phyloP scores from a whole-genome alignment of 2,797 vertebrate species.

The Alectoris magna region DNA sequence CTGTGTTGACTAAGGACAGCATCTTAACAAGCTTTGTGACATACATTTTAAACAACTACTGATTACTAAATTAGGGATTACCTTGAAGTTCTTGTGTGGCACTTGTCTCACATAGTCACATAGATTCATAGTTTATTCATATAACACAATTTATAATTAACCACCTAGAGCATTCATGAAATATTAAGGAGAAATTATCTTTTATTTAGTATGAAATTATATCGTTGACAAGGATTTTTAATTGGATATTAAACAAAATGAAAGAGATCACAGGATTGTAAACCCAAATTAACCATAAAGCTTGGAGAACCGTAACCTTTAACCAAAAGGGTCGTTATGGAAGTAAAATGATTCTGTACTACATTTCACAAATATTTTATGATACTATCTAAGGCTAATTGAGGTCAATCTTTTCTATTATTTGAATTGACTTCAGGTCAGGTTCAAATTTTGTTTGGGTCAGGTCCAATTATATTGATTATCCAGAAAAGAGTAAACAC shows the following conservation, averaged over 20 bases:
- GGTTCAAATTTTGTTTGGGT: constrained; percentile 28
- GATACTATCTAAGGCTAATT: constrained; percentile 41
- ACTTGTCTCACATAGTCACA: constrained; percentile 1
- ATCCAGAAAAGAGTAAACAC: not conserved
- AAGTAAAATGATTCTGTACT: constrained; percentile 16
- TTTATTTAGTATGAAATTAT: constrained; percentile 47
- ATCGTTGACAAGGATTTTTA: constrained; percentile 33
- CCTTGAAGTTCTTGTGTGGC: not conserved
- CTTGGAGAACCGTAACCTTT: not conserved
- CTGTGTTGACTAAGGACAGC: not conserved
- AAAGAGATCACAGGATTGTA: constrained; percentile 6
- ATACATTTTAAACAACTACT: constrained; percentile 9
- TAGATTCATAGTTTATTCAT: constrained; percentile 48
- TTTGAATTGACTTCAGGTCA: not conserved
- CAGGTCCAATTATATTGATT: constrained; percentile 59
- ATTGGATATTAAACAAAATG: constrained; percentile 27
- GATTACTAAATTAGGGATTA: not conserved
- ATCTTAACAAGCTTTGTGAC: not conserved
- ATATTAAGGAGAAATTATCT: constrained; percentile 13
- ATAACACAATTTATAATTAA: constrained; percentile 56
- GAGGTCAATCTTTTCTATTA: constrained; percentile 19
- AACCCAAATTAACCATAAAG: constrained; percentile 14
- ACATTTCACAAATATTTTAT: constrained; percentile 43
- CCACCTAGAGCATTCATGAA: constrained; percentile 25
- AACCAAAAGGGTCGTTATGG: not conserved